Evolutionary conservation across 2,797 vertebrate species (phyloP), one percentile per base, ranked within the genome.

Genomic region (Platyrinchus mystaceus): DNA sequence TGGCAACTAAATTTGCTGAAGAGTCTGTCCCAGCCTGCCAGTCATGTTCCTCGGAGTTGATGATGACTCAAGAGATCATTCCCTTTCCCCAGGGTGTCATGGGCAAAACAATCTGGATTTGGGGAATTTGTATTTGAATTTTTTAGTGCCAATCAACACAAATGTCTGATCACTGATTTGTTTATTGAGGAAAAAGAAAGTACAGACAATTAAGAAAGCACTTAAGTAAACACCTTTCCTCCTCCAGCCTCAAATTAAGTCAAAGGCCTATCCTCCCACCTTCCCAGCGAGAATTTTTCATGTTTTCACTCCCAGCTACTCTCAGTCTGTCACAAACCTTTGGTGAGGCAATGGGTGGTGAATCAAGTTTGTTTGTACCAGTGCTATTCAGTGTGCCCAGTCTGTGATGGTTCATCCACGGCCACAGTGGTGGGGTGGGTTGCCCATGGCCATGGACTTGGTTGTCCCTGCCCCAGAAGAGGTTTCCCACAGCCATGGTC

Each of bases 401-500:
- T 23, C 70, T 70, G 22, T 5, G n/a, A 12, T 7, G 1, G 11
- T 37, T 69, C 68, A 30, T 5, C 32, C 34, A 22, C 3, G 5
- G 15, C 20, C 53, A 16, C 27, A 3, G 23, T 1, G 5, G 13
- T 46, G 37, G 2, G n/a, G 3, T 2, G 18, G 18, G 17, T 18
- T 82, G 41, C 2, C 30, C 53, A 8, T 4, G n/a, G 24, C 44
- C 36, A 5, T 12, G 24, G 20, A 55, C 26, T 9, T 63, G 28
- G 7, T 14, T 32, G 6, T 76, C 23, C 30, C 64, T 84, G 81
- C 12, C 30, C 66, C 69, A 66, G 27, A 77, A 1, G 7, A 30
- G 23, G 4, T 56, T 1, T 0, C n/a, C 27, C 4, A 5, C 12
- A 23, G 23, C 14, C 27, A 10, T 1, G 2, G 10, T 20, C 41